These are phyloP conservation scores for Zaprionus lineosus DNA, from an alignment of 2,888 invertebrate species.

Conservation along the genomic window DNA sequence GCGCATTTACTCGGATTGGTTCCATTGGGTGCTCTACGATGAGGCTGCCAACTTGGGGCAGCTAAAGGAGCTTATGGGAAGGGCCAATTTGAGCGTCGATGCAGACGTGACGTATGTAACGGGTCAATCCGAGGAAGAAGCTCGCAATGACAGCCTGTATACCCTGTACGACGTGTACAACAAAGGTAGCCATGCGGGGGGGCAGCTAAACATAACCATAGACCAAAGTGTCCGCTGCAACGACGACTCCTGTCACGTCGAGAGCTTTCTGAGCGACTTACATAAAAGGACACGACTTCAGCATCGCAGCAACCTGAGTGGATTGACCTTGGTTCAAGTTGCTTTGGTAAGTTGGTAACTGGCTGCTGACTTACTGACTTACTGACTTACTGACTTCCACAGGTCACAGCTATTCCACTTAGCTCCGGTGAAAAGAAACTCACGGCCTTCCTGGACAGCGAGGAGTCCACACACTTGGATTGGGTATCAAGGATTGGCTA, in stretches of 20 bases:
- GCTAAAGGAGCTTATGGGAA: conserved; percentile 52
- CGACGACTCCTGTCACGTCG: conserved; percentile 39
- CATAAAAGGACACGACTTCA: conserved; percentile 58
- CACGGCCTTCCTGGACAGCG: conserved; percentile 55
- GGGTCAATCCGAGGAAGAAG: conserved; percentile 1
- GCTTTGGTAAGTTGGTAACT: conserved; percentile 75
- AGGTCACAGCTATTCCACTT: conserved; percentile 61
- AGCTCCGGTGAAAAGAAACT: conserved; percentile 53
- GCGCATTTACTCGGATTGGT: conserved; percentile 58
- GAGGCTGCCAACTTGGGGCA: conserved; percentile 35
- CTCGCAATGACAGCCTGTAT: conserved; percentile 10
- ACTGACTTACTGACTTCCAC: no score
- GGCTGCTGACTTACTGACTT: no score
- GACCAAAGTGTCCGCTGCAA: conserved; percentile 70
- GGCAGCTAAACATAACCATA: conserved; percentile 77
- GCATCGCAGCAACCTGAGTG: conserved; percentile 71
- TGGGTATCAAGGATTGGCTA: conserved; percentile 69
- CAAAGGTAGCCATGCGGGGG: conserved; percentile 79
- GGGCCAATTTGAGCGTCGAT: conserved; percentile 74
- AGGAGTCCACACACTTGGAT: conserved; percentile 64
- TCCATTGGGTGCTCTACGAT: conserved; percentile 78
- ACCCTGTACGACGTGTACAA: conserved; percentile 80
- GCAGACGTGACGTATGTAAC: conserved; percentile 72
- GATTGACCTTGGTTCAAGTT: conserved; percentile 72
- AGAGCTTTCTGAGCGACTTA: conserved; percentile 63